Percentiles rank a stretch among this genome's conserved stretches.
Evolutionary conservation across 2,888 invertebrate species (phyloP).

Genomic region (Thera obeliscata): DNA sequence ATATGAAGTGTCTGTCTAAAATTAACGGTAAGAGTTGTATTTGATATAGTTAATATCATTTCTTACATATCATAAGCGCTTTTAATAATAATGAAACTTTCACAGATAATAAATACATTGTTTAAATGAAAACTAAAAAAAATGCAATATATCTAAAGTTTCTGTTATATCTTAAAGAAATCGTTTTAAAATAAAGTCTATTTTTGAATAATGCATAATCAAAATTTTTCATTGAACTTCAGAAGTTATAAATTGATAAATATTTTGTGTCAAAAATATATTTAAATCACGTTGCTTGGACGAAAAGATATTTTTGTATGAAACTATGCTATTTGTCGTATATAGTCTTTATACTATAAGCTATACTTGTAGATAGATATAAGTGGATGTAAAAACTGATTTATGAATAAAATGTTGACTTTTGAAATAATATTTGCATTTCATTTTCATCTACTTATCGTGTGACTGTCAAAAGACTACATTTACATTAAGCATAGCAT

Average conservation of each 20-base stretch:
- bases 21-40: background rate
- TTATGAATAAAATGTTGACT: constrained; percentile 83
- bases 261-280: constrained; percentile 36
- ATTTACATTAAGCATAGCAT: too few relatives aligned
- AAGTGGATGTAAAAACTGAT: constrained; percentile 76
- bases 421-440: constrained; percentile 51
- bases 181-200: constrained; percentile 1
- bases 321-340: constrained; percentile 62
- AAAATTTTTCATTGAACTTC: background rate
- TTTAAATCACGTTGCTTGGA: constrained; percentile 56
- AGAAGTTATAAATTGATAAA: constrained; percentile 1
- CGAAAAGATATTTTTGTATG: constrained; percentile 79
- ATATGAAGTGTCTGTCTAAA: too few relatives aligned
- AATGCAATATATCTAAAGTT: constrained; percentile 1
- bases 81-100: background rate
- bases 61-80: constrained; percentile 28
- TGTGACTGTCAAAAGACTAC: too few relatives aligned
- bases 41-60: constrained; percentile 24
- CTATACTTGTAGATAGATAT: constrained; percentile 52
- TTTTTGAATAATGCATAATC: constrained; percentile 4
- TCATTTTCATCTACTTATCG: constrained; percentile 2
- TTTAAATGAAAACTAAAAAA: background rate
- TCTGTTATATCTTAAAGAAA: constrained; percentile 20
- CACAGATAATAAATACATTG: background rate
- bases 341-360: constrained; percentile 71